Conservation (phyloP, 2,113 vertebrate genomes). For the Calonectris borealis region DNA sequence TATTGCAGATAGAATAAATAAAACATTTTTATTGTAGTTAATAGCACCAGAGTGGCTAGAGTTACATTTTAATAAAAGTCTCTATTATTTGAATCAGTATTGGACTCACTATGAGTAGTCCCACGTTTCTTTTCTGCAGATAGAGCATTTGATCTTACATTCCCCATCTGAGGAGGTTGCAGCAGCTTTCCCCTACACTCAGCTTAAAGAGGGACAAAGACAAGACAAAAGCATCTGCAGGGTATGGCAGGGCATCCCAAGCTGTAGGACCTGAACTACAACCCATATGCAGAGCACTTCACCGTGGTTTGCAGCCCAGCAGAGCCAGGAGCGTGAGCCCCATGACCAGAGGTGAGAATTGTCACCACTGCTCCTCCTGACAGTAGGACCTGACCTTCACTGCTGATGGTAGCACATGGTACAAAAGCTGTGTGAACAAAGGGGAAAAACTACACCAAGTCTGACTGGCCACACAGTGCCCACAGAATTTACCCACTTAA, state of each 20-base stretch:
- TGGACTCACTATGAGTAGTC: background rate
- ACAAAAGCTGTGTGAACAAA: background rate
- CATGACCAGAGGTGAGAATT: background rate
- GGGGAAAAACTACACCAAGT: background rate
- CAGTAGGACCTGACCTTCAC: background rate
- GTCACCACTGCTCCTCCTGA: background rate
- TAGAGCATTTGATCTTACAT: background rate
- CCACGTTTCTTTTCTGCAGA: background rate
- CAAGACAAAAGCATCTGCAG: background rate
- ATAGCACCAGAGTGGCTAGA: slow-evolving; percentile 19
- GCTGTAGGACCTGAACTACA: background rate
- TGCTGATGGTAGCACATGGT: rapidly evolving
- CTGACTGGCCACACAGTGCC: background rate
- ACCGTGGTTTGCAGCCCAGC: rapidly evolving
- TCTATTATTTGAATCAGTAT: background rate
- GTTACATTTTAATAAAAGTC: slow-evolving; percentile 47
- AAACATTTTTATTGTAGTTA: slow-evolving; percentile 50
- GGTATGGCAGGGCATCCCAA: background rate
- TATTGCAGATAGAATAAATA: slow-evolving; percentile 56
- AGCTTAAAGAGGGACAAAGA: background rate
- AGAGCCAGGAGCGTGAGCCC: background rate
- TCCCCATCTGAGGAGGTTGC: background rate
- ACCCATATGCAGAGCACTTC: background rate
- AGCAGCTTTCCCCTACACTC: background rate
- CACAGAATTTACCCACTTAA: background rate